Evolutionary conservation across 2,113 vertebrate species (phyloP).

Genomic region (Echinops telfairi): DNA sequence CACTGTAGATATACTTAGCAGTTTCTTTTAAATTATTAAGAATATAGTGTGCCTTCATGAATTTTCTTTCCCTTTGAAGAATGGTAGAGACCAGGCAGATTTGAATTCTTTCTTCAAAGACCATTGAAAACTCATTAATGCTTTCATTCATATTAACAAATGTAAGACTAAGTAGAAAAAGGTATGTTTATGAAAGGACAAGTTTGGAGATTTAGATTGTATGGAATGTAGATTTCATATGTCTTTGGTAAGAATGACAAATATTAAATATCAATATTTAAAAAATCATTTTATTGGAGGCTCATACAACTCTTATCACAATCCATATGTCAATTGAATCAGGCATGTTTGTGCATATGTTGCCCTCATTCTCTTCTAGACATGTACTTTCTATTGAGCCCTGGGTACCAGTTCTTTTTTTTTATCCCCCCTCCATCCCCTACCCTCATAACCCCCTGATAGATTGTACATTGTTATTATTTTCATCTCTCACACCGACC

Average conservation of each 20-base stretch:
- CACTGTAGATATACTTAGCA: neutral
- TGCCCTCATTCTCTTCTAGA: too few species aligned
- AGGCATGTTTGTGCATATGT: too few species aligned
- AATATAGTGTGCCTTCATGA: too few species aligned
- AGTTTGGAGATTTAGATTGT: neutral
- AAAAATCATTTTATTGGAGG: too few species aligned
- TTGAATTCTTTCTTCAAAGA: neutral
- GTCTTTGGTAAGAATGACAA: neutral
- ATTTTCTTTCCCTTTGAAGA: neutral
- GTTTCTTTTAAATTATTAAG: neutral
- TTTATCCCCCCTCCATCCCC: too few species aligned
- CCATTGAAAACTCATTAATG: neutral
- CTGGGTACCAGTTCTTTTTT: too few species aligned
- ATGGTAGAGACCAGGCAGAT: neutral
- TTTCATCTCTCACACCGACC: too few species aligned
- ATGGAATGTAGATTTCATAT: neutral
- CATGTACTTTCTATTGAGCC: too few species aligned
- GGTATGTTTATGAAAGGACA: neutral
- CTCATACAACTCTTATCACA: too few species aligned
- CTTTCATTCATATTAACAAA: neutral
- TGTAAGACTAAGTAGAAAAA: neutral
- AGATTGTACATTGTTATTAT: too few species aligned
- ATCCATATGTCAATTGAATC: too few species aligned
- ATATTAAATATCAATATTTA: neutral
- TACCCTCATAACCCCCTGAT: too few species aligned